A percentile compares a stretch with the other conserved stretches of the same genome.
Conservation (phyloP, 1,140 invertebrate species). For the Neocloeon triangulifer region DNA sequence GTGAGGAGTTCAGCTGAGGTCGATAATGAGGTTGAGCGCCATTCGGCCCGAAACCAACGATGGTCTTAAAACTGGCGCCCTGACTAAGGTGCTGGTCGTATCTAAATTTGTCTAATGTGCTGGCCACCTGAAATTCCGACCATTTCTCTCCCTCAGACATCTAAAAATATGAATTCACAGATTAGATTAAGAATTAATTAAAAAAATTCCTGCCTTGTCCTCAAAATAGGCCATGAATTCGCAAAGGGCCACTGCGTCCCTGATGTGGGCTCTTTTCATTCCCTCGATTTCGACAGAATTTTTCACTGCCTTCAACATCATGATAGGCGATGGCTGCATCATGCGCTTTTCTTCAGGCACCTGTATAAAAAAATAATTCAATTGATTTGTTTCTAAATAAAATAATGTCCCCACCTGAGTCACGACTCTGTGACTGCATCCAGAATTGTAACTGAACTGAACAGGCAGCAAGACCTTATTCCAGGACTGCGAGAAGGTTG, state of each 20-base stretch:
- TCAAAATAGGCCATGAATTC: slow-evolving; percentile 77
- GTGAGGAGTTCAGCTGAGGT: slow-evolving; percentile 17
- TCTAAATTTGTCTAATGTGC: slow-evolving; percentile 36
- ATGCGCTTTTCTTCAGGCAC: slow-evolving; percentile 14
- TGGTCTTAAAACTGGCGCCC: slow-evolving; percentile 66
- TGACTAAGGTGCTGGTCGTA: slow-evolving; percentile 39
- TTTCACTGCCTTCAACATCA: slow-evolving; percentile 64
- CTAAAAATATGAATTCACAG: too few species aligned
- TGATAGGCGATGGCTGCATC: slow-evolving; percentile 44
- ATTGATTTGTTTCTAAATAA: background rate
- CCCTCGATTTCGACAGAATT: slow-evolving; percentile 63
- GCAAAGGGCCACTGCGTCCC: slow-evolving; percentile 75
- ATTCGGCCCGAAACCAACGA: slow-evolving; percentile 71
- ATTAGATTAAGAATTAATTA: background rate
- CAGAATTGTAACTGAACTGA: slow-evolving; percentile 39
- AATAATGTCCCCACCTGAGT: slow-evolving; percentile 27
- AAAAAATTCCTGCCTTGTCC: slow-evolving; percentile 22
- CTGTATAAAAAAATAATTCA: slow-evolving; percentile 8
- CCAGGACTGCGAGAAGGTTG: slow-evolving; percentile 36
- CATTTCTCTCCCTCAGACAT: slow-evolving; percentile 3
- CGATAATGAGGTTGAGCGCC: slow-evolving; percentile 81
- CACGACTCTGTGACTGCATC: slow-evolving; percentile 54
- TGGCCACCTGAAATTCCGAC: slow-evolving; percentile 37
- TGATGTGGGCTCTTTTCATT: slow-evolving; percentile 66
- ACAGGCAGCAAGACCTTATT: slow-evolving; percentile 44